phyloP scores from a whole-genome alignment of 2,113 vertebrate genomes.

The Gasterosteus aculeatus region DNA sequence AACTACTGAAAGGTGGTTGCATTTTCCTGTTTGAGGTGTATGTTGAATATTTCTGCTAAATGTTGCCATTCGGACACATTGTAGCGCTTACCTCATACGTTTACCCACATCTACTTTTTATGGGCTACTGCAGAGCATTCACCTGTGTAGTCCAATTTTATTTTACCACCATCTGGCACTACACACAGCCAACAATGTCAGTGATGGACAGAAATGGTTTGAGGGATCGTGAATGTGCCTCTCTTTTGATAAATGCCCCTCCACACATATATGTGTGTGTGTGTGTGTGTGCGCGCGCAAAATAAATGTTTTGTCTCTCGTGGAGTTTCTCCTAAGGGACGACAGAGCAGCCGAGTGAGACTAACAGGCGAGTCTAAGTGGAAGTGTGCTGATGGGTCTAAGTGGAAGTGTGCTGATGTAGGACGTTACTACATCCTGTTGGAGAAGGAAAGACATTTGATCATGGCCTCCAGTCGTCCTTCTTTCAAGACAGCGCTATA shows the following conservation, averaged over 20 bases:
- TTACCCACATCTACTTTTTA: not conserved
- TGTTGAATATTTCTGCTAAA: not conserved
- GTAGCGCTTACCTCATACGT: not conserved
- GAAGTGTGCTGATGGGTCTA: slow-evolving; percentile 60
- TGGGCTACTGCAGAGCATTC: not conserved
- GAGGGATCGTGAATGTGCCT: not conserved
- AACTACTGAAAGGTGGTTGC: slow-evolving; percentile 8
- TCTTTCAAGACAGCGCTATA: slow-evolving; percentile 42
- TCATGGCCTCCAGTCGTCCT: slow-evolving; percentile 57
- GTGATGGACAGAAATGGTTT: slow-evolving; percentile 2
- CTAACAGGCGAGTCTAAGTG: slow-evolving; percentile 68
- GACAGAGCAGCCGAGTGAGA: slow-evolving; percentile 62
- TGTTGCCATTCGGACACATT: not conserved
- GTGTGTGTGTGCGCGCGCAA: not conserved
- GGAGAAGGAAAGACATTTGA: slow-evolving; percentile 62
- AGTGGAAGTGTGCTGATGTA: slow-evolving; percentile 67
- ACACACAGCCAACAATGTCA: not conserved
- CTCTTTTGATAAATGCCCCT: not conserved
- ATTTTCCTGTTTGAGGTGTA: not conserved
- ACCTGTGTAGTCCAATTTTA: not conserved
- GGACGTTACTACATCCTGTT: slow-evolving; percentile 59
- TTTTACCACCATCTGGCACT: not conserved
- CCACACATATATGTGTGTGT: not conserved
- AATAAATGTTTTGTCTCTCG: slow-evolving; percentile 44
- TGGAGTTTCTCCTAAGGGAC: slow-evolving; percentile 37